These are phyloP conservation scores for Leptopilina myrica DNA, from an alignment of 2,888 invertebrate genomes.

Conservation along the genomic window DNA sequence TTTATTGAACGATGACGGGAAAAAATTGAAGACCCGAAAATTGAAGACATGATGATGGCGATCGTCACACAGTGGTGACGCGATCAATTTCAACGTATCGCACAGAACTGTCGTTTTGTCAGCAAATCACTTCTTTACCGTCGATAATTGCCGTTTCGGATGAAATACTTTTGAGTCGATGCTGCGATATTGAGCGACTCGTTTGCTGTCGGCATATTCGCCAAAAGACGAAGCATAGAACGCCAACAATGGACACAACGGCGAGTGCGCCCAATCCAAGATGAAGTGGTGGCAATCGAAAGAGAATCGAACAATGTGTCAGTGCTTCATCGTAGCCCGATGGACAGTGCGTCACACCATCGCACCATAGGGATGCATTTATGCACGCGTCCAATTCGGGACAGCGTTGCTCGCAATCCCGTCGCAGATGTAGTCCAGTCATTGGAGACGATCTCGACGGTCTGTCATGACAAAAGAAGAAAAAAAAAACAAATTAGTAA, in stretches of 20 bases:
- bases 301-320: slow-evolving; percentile 86
- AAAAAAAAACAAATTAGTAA: not conserved
- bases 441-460: slow-evolving; percentile 72
- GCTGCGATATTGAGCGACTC: slow-evolving; percentile 87
- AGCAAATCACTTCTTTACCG: slow-evolving; percentile 94
- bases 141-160: slow-evolving; percentile 91
- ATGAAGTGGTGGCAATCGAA: slow-evolving; percentile 87
- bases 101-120: slow-evolving; percentile 97
- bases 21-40: slow-evolving; percentile 50
- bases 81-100: slow-evolving; percentile 94
- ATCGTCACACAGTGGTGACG: slow-evolving; percentile 92
- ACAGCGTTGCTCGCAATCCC: slow-evolving; percentile 79
- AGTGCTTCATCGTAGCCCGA: slow-evolving; percentile 85
- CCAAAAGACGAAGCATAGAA: slow-evolving; percentile 71
- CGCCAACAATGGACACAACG: slow-evolving; percentile 71
- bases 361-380: slow-evolving; percentile 76
- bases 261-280: slow-evolving; percentile 78
- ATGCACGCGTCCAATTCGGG: slow-evolving; percentile 75
- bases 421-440: slow-evolving; percentile 81
- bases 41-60: slow-evolving; percentile 59
- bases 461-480: slow-evolving; percentile 54
- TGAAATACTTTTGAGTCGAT: slow-evolving; percentile 87
- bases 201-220: slow-evolving; percentile 81
- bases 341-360: slow-evolving; percentile 77
- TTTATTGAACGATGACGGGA: slow-evolving; percentile 49